Evolutionary conservation across 2,888 invertebrate genomes (phyloP).

Genomic region (Lycia hirtaria): DNA sequence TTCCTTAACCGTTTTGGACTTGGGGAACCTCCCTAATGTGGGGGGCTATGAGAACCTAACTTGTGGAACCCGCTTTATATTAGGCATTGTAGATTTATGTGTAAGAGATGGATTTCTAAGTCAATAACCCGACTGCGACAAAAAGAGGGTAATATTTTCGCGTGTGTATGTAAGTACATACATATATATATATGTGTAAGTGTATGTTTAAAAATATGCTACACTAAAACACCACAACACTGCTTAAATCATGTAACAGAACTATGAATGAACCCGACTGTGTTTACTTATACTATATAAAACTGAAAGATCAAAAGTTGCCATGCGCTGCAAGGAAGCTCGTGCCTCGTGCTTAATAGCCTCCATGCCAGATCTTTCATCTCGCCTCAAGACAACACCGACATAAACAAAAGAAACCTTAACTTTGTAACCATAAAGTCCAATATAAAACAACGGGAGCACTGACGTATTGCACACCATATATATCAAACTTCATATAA

Average conservation of each 20-base stretch:
- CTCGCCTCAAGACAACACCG: conserved; percentile 38
- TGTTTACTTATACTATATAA: conserved; percentile 13
- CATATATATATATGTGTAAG: no score
- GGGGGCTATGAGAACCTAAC: conserved; percentile 17
- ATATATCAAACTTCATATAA: conserved; percentile 55
- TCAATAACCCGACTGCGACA: no score
- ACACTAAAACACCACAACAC: no score
- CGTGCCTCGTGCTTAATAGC: conserved; percentile 47
- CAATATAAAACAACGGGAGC: conserved; percentile 31
- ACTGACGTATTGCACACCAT: conserved; percentile 37
- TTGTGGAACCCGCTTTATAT: conserved; percentile 8
- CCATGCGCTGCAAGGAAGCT: conserved; percentile 43
- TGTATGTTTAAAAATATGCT: no score
- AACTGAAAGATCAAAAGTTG: conserved; percentile 23
- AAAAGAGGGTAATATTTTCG: no score
- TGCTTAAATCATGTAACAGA: no score
- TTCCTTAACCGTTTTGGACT: conserved; percentile 27
- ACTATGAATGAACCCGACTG: conserved; percentile 5
- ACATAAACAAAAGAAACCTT: conserved; percentile 37
- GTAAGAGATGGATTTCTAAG: no score
- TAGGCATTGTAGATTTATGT: no score
- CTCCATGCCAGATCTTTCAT: conserved; percentile 68
- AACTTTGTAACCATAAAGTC: conserved; percentile 32
- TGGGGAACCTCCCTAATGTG: conserved; percentile 19
- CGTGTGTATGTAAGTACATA: no score